These are phyloP conservation scores for Biston stratarius DNA, from an alignment of 2,888 invertebrate species.

Conservation along the genomic window DNA sequence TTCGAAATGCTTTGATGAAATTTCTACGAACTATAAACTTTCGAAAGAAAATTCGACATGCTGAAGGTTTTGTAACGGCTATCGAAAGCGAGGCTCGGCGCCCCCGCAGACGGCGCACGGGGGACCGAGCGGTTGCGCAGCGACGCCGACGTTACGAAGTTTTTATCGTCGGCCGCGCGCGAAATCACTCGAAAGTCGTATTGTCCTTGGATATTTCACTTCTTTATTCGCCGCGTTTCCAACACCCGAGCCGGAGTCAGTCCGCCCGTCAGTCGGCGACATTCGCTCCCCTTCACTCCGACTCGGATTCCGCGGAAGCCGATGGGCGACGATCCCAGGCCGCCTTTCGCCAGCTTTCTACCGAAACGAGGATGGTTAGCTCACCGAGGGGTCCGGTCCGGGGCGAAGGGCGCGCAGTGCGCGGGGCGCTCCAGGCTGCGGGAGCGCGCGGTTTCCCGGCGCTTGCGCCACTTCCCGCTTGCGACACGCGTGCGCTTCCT, in stretches of 20 bases:
- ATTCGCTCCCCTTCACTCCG: slow-evolving; percentile 73
- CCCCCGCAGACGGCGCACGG: slow-evolving; percentile 78
- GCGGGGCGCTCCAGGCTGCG: slow-evolving; percentile 73
- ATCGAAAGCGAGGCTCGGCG: slow-evolving; percentile 73
- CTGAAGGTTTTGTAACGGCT: slow-evolving; percentile 78
- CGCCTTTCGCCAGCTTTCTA: slow-evolving; percentile 38
- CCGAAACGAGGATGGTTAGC: slow-evolving; percentile 42
- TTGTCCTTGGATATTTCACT: slow-evolving; percentile 86
- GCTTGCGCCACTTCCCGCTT: slow-evolving; percentile 84
- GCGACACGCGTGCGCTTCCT: slow-evolving; percentile 84
- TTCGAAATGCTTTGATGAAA: slow-evolving; percentile 56
- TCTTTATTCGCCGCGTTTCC: slow-evolving; percentile 83
- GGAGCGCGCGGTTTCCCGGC: slow-evolving; percentile 78
- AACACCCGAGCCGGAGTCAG: slow-evolving; percentile 76
- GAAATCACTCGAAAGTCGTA: slow-evolving; percentile 86
- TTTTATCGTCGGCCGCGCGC: slow-evolving; percentile 85
- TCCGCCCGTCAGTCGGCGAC: slow-evolving; percentile 65
- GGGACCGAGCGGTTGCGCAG: slow-evolving; percentile 85
- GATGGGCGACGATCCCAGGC: slow-evolving; percentile 1
- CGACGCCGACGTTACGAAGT: slow-evolving; percentile 82
- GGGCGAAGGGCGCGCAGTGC: slow-evolving; percentile 62
- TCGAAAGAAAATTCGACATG: slow-evolving; percentile 81
- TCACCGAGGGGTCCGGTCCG: slow-evolving; percentile 65
- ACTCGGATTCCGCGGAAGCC: slow-evolving; percentile 48
- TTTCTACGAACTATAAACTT: slow-evolving; percentile 67